Evolutionary conservation across 2,113 vertebrate species (phyloP).

Genomic region (Balaeniceps rex): DNA sequence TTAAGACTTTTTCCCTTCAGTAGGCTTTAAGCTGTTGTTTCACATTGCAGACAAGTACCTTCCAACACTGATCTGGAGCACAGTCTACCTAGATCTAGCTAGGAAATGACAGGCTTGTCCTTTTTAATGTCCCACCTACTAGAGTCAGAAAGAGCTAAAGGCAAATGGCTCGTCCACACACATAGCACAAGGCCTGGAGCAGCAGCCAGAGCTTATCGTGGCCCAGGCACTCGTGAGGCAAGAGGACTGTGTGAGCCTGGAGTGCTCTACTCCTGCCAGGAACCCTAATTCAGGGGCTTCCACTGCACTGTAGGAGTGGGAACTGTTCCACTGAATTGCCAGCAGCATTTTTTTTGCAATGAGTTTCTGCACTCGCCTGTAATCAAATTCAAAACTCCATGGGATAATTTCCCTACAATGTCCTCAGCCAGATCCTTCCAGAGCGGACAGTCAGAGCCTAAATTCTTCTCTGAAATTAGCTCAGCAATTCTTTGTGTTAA

Average conservation of each 20-base stretch:
- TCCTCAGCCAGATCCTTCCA: background rate
- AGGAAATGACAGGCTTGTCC: background rate
- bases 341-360: background rate
- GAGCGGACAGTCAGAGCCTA: background rate
- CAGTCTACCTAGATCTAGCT: background rate
- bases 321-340: background rate
- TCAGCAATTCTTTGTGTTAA: background rate
- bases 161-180: background rate
- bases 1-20: background rate
- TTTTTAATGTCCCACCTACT: background rate
- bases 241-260: background rate
- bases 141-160: background rate
- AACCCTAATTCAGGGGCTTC: accelerated
- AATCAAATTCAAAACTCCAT: background rate
- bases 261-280: background rate
- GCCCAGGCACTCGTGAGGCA: background rate
- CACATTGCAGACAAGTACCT: background rate
- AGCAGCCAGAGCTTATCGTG: background rate
- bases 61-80: background rate
- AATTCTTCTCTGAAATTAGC: background rate
- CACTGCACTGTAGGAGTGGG: no score
- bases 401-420: background rate
- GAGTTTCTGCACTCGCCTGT: background rate
- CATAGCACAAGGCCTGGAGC: background rate
- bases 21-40: background rate